Evolutionary conservation across 1,140 invertebrate genomes (phyloP), one percentile per base, ranked within the genome.

Genomic region (Habropoda laboriosa): DNA sequence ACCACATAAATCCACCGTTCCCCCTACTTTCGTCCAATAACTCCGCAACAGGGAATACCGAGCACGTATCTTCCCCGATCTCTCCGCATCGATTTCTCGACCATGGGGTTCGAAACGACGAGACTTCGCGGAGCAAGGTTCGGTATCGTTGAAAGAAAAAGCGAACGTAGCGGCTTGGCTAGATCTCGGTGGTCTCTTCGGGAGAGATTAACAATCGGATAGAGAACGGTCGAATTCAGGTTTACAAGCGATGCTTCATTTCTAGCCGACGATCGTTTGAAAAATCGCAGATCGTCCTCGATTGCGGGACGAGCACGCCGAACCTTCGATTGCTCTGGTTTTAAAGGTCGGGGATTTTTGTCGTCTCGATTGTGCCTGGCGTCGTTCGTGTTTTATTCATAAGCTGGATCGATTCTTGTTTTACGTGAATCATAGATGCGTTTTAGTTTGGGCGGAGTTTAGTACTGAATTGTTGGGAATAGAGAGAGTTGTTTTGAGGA

Each of bases 1-100:
- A 6, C 66, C 42, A 24, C 66, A 77, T 77, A 77, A 77, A 77
- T 77, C 32, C 75, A 30, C 75, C 53, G 60, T 77, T 70, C 60
- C 55, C 66, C 35, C 24, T n/a, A n/a, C n/a, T n/a, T n/a, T n/a
- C 7, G 35, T 60, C 42, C 66, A 60, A 77, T 77, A 77, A 51
- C 32, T 70, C 21, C 24, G 55, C 32, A 77, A 70, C 42, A 75
- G 73, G 47, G 73, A 45, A 67, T 67, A 60, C 18, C 38, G 24
- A n/a, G 53, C 63, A 73, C 57, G 27, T 77, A 77, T 77, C 75
- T 60, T 60, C 8, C 4, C 24, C 7, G 40, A 70, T 77, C 42
- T 70, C n/a, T n/a, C 73, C 13, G 49, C 27, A 67, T 76, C 73
- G 73, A 76, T 76, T 76, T 57, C n/a, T n/a, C 61, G 40, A 7